Conservation (phyloP, 2,113 vertebrate genomes). For the Pteropus alecto region DNA sequence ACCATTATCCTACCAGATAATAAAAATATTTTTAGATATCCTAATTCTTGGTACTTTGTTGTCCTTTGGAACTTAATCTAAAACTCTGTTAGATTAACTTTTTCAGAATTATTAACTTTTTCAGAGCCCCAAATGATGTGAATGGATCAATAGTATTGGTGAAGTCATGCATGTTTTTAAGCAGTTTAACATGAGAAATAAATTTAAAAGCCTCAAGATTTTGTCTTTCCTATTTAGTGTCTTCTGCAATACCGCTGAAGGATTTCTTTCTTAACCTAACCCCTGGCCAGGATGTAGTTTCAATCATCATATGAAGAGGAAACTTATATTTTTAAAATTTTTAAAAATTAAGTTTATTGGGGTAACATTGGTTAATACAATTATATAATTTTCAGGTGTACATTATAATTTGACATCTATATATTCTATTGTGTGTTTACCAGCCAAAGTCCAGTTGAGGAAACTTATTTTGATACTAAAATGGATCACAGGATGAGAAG, state of each 20-base stretch:
- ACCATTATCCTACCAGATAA: not conserved
- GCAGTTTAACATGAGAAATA: not conserved
- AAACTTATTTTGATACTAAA: not conserved
- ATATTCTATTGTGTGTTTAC: too few species aligned
- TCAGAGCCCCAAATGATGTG: not conserved
- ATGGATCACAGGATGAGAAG: fast-evolving
- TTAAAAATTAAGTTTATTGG: too few species aligned
- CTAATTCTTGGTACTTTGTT: not conserved
- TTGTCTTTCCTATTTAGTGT: not conserved
- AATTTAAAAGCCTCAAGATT: not conserved
- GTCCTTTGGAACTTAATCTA: not conserved
- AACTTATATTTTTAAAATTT: not conserved
- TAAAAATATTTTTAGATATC: not conserved
- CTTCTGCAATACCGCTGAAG: not conserved
- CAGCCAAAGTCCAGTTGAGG: too few species aligned
- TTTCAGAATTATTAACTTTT: not conserved
- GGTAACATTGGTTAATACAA: too few species aligned
- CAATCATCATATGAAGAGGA: not conserved
- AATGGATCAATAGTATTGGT: not conserved
- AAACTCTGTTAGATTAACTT: not conserved
- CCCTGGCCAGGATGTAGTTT: not conserved
- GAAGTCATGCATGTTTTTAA: not conserved
- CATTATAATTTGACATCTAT: too few species aligned
- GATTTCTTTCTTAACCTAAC: not conserved
- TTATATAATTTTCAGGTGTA: too few species aligned